Percentiles rank a stretch among this genome's conserved stretches.
phyloP scores from a whole-genome alignment of 2,888 invertebrate genomes.

The Omphaloscelis lunosa region DNA sequence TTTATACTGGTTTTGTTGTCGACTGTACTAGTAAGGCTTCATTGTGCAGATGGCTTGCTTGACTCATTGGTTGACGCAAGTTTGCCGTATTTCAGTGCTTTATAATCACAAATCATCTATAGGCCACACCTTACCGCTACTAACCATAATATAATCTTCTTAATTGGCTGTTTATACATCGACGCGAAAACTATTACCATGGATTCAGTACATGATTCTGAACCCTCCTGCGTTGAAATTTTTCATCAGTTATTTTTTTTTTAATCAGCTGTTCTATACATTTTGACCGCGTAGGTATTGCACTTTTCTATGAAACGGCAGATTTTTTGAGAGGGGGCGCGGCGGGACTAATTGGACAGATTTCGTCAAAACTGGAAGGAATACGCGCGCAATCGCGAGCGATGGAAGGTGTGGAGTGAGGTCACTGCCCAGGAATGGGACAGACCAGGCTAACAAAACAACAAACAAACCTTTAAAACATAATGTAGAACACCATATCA shows the following conservation, averaged over 20 bases:
- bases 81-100: neutral
- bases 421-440: neutral
- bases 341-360: neutral
- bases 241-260: too few relatives aligned
- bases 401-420: neutral
- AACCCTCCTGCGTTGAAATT: too few relatives aligned
- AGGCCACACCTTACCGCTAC: neutral
- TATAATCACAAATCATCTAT: constrained; percentile 3
- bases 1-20: too few relatives aligned
- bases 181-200: too few relatives aligned
- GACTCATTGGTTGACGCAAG: constrained; percentile 35
- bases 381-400: neutral
- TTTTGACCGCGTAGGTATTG: too few relatives aligned
- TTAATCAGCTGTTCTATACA: too few relatives aligned
- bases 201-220: too few relatives aligned
- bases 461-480: neutral
- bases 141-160: constrained; percentile 9
- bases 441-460: neutral
- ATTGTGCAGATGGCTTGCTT: constrained; percentile 19
- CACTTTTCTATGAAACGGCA: too few relatives aligned
- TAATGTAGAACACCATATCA: neutral
- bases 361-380: neutral
- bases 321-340: too few relatives aligned
- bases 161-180: constrained; percentile 3
- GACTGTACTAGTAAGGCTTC: neutral